Conservation (phyloP, 2,888 invertebrate species). For the Parascotia fuliginaria region DNA sequence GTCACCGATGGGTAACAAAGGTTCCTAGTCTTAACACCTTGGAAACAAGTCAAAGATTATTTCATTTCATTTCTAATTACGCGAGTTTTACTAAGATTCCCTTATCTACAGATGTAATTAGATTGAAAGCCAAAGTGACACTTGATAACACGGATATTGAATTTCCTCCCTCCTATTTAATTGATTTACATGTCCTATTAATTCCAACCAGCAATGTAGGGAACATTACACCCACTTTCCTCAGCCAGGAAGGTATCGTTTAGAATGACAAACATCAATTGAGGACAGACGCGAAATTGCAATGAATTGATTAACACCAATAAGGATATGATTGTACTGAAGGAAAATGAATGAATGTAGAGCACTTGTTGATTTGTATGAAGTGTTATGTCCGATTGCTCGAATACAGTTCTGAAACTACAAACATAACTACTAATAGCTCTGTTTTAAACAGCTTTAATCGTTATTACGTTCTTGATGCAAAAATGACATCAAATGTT, state of each 20-base stretch:
- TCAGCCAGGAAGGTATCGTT: constrained; percentile 56
- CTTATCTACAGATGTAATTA: background rate
- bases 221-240: constrained; percentile 49
- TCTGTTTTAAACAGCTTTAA: too few species aligned
- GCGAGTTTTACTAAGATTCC: too few species aligned
- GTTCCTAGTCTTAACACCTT: too few species aligned
- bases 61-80: too few species aligned
- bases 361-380: background rate
- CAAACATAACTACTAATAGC: too few species aligned
- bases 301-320: constrained; percentile 33
- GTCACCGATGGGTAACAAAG: too few species aligned
- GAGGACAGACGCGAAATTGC: constrained; percentile 46
- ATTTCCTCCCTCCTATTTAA: constrained; percentile 47
- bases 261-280: constrained; percentile 53
- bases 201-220: constrained; percentile 42
- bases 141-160: constrained; percentile 38
- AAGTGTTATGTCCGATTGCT: background rate
- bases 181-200: constrained; percentile 41
- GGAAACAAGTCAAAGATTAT: too few species aligned
- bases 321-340: constrained; percentile 26
- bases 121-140: constrained; percentile 7
- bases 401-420: too few species aligned
- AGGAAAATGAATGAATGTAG: background rate
- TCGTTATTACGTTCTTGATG: too few species aligned
- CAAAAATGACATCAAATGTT: too few species aligned